phyloP scores from a whole-genome alignment of 1,140 invertebrate species.

The Caenorhabditis briggsae region DNA sequence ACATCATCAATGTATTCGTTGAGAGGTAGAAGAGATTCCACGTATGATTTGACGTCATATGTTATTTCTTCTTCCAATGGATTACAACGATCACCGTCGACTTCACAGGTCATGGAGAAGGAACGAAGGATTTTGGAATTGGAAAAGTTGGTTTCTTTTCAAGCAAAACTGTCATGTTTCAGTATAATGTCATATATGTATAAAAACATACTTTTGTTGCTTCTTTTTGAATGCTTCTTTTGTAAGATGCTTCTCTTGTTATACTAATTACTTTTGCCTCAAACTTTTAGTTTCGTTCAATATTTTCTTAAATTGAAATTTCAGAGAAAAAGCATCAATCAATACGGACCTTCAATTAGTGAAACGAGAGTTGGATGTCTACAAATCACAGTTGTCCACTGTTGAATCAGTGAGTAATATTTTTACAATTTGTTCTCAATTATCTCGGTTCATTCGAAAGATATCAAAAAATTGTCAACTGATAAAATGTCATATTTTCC shows the following conservation, averaged over 20 bases:
- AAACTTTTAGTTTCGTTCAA: neutral
- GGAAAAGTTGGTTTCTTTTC: neutral
- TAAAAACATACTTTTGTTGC: no score
- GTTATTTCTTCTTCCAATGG: neutral
- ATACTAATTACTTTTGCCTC: no score
- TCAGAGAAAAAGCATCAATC: slow-evolving; percentile 33
- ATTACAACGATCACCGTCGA: slow-evolving; percentile 54
- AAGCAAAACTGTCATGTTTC: neutral
- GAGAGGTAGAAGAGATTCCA: slow-evolving; percentile 46
- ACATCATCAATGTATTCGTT: slow-evolving; percentile 55
- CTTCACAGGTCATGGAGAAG: slow-evolving; percentile 59
- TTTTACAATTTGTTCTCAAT: no score
- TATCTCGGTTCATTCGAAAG: no score
- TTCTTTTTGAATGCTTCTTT: no score
- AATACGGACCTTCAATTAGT: slow-evolving; percentile 69
- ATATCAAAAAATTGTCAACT: no score
- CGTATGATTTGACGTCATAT: slow-evolving; percentile 51
- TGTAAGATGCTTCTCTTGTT: no score
- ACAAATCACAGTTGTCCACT: slow-evolving; percentile 70
- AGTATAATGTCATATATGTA: no score
- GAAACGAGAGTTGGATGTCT: slow-evolving; percentile 72
- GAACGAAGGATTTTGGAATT: slow-evolving; percentile 51
- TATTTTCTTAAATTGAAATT: neutral
- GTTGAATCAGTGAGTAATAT: slow-evolving; percentile 68
- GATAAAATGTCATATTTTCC: no score